These are phyloP conservation scores for Drosophila parvula DNA, from an alignment of 1,140 invertebrate genomes.

Conservation along the genomic window DNA sequence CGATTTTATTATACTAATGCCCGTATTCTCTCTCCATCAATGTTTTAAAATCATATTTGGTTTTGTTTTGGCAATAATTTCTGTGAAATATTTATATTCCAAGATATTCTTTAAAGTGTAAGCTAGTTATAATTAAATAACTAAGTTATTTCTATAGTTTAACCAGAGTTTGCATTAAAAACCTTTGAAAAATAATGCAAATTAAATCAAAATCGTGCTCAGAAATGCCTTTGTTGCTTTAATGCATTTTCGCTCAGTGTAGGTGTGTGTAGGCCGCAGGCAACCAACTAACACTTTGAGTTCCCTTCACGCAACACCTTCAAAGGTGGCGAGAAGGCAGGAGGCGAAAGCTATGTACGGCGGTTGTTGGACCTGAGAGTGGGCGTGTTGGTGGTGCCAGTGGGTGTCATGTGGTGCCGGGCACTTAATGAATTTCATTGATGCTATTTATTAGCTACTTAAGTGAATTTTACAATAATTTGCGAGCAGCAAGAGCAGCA, in stretches of 20 bases:
- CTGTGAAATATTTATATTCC: background rate
- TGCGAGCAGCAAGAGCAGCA: constrained; percentile 33
- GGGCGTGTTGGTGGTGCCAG: constrained; percentile 6
- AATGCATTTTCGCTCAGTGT: constrained; percentile 6
- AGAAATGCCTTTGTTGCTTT: background rate
- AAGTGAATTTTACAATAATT: constrained; percentile 82
- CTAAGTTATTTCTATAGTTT: background rate
- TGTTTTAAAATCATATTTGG: too few relatives aligned
- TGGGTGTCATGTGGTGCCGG: constrained; percentile 72
- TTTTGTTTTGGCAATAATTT: too few relatives aligned
- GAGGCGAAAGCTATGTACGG: background rate
- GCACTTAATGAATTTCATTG: constrained; percentile 80
- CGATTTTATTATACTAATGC: too few relatives aligned
- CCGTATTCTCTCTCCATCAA: too few relatives aligned
- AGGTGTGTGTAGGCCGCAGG: constrained; percentile 53
- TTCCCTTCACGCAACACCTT: constrained; percentile 49
- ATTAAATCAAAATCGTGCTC: background rate
- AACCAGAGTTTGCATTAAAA: background rate
- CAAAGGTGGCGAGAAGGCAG: constrained; percentile 13
- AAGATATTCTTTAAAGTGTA: background rate
- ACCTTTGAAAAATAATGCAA: background rate
- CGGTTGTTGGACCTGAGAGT: constrained; percentile 12
- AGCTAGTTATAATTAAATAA: background rate
- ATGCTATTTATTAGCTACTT: constrained; percentile 81
- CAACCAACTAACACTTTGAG: constrained; percentile 64